Evolutionary conservation across 2,113 vertebrate species (phyloP), one percentile per base, ranked within the genome.

Genomic region (Andinoacara biseriatus): DNA sequence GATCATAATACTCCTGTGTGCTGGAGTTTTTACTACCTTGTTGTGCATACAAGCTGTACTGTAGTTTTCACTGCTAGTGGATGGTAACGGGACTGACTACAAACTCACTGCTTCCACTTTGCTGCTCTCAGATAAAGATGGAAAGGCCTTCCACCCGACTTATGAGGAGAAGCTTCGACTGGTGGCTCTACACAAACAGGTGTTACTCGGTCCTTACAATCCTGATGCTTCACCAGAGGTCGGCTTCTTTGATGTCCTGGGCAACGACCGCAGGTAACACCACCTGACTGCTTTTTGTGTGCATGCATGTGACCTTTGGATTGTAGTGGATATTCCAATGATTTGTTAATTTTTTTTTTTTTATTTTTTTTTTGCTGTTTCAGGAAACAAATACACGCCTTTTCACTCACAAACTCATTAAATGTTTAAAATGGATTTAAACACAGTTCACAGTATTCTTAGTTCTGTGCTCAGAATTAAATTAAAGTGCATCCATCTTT

Each of bases 221-320:
- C 97, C 97, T 11, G 98, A 99, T 75, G 97, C 97, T 79, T 97
- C 96, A 54, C 98, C 98, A 14, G 98, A 99, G 90, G 97, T 99
- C 61, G 98, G 98, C 90, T 99, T 99, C 95, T 99, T 99, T 93
- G 98, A 99, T 89, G 97, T 99, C 69, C 93, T 99, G 92, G 98
- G 98, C 38, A 99, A 98, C 69, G 98, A 99, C 85, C 96, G 98
- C 93, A 98, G 98, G 98, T 99, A 97, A 91, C 33, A 38, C 20
- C 5, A n/a, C 3, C 46, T 81, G 7, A 43, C 20, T 10, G 61
- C 14, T 56, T 7, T 10, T 22, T 57, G 2, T 46, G 1, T 65
- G 35, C 58, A 15, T 24, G 9, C 46, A 14, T 72, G 60, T 77
- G 80, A 83, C 65, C 74, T 90, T 78, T 79, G 22, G 65, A 59